Base-by-base conservation (phyloP, 2,888 invertebrate genomes). In the Caenorhabditis japonica region DNA sequence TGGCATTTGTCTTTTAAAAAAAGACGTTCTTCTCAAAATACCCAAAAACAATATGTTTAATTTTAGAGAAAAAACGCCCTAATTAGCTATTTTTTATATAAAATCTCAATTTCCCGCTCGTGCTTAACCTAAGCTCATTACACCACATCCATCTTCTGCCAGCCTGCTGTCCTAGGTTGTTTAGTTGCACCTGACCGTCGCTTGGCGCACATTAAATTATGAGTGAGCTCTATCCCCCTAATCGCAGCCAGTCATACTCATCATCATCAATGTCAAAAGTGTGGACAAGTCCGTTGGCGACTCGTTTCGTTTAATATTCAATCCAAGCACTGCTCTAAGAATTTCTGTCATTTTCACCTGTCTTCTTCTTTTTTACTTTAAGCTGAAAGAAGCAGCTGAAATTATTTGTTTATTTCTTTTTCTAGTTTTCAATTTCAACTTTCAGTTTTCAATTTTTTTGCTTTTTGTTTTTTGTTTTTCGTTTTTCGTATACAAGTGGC, bases 231-330 rank as follows among this genome's bases (percentile, higher is more conserved):
- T n/a, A 15, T 39, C 59, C 51, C 38, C 58, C 58, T 71, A 71
- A 71, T 71, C 39, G 56, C 52, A 70, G 59, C 27, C 49, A 49
- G 51, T 70, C 61, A 70, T 61, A 61, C 70, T 62, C 61, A 71
- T 62, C 71, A 71, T 71, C 71, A 70, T 61, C 70, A 70, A 70
- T 61, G 71, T 71, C 71, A 71, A 44, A 71, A 71, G 49, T 71
- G 71, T 71, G 61, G 58, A 33, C 41, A 60, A 49, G 49, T 46
- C 41, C 51, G 4, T n/a, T 55, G n/a, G n/a, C n/a, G n/a, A n/a
- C n/a, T n/a, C n/a, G n/a, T 58, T 30, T 10, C 58, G 58, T 71
- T 62, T 58, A 62, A 62, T 62, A 69, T 60, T 60, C 69, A 46
- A 55, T 59, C 33, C 30, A 33, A 27, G 36, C 46, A 33, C 34